Evolutionary conservation across 2,113 vertebrate species (phyloP), one percentile per base, ranked within the genome.

Genomic region (Podarcis raffonei): DNA sequence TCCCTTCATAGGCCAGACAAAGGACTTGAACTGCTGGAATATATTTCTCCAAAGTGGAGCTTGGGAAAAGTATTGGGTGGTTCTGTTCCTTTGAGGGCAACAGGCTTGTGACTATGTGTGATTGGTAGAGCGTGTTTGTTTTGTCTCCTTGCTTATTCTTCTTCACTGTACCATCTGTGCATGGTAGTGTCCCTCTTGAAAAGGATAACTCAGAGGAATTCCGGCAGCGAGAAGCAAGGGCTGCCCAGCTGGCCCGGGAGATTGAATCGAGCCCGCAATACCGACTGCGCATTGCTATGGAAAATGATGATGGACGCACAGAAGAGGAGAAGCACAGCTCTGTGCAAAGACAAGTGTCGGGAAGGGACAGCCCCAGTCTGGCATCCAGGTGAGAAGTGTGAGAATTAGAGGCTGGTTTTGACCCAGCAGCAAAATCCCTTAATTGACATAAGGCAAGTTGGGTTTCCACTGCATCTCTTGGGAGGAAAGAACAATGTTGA

Each of bases 211-310:
- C 98, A 0, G 98, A 98, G 74, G 94, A 96, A 65, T 99, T 96
- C 91, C 96, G 98, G 18, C 98, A 98, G 93, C 95, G 98, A 87
- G 98, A 98, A 90, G 97, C 98, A 0, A 97, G 98, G 0, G 98
- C 98, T 0, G 95, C 98, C 18, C 98, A 98, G 25, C 92, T 99
- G 89, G 98, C 98, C 83, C 97, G 95, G 37, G 98, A 99, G 94
- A 99, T 99, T 22, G 98, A 99, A 84, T 97, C 98, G 0, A 98
- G 97, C 68, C 97, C 98, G 4, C 98, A 98, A 94, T 98, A 98
- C 93, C 97, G 98, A 75, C 95, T 97, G 53, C 97, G 98, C 0
- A 97, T 97, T 1, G 94, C 94, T 22, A 97, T 99, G 93, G 98
- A 99, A 94, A 99, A 98, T 0, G 98, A 98, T 0, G 98, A 98